phyloP scores from a whole-genome alignment of 2,888 invertebrate genomes.

The Phaedon cochleariae region DNA sequence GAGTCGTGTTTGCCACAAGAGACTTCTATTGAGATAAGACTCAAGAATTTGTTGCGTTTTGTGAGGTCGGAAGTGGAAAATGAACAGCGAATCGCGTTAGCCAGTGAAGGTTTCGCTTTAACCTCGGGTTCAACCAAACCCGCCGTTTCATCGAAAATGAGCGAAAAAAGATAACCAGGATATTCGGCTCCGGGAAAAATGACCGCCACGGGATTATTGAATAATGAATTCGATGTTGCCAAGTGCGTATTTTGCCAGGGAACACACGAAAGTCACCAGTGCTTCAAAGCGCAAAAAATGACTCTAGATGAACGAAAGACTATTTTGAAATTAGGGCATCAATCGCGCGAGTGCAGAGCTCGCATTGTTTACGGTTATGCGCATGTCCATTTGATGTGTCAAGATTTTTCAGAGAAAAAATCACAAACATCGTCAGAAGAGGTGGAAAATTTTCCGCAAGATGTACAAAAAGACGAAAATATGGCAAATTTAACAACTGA shows the following conservation, averaged over 20 bases:
- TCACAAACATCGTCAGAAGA: background rate
- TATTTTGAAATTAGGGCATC: constrained; percentile 18
- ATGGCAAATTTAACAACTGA: constrained; percentile 3
- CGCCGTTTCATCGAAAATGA: too few relatives aligned
- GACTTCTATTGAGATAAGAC: too few relatives aligned
- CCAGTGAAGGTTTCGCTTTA: too few relatives aligned
- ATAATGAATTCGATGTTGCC: background rate
- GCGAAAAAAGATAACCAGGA: too few relatives aligned
- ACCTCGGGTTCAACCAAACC: too few relatives aligned
- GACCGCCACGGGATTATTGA: too few relatives aligned
- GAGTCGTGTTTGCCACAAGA: too few relatives aligned
- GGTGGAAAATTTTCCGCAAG: background rate
- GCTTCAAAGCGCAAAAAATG: constrained; percentile 21
- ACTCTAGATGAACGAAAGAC: constrained; percentile 3
- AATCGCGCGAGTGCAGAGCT: constrained; percentile 11
- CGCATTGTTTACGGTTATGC: constrained; percentile 16
- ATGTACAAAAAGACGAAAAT: background rate
- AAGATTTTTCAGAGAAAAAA: background rate
- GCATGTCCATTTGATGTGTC: constrained; percentile 21
- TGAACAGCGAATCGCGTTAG: too few relatives aligned
- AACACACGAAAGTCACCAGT: background rate
- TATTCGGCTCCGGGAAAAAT: too few relatives aligned
- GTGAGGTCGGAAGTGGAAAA: too few relatives aligned
- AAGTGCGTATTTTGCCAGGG: constrained; percentile 18
- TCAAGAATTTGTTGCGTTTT: too few relatives aligned